A percentile compares a stretch with the other conserved stretches of the same genome.
Evolutionary conservation across 2,113 vertebrate species (phyloP).

Genomic region (Sander vitreus): DNA sequence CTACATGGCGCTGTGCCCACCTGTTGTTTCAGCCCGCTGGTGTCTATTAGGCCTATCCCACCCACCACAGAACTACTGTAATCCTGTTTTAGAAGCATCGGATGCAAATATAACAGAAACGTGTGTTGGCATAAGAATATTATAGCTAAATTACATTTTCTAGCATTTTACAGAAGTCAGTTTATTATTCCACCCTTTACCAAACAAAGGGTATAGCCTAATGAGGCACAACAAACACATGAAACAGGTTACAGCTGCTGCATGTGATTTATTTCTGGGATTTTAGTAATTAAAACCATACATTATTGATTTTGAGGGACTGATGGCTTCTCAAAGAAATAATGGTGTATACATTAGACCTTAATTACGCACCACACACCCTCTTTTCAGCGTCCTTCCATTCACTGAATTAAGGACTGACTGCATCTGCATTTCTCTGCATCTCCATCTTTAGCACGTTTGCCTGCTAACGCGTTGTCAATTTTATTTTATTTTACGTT

Average conservation of each 20-base stretch:
- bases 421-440: conserved; percentile 3
- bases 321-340: not conserved
- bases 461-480: not conserved
- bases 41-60: conserved; percentile 42
- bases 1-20: conserved; percentile 75
- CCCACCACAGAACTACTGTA: conserved; percentile 31
- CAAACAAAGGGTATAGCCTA: conserved; percentile 6
- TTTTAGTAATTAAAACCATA: not conserved
- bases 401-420: not conserved
- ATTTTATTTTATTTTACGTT: not conserved
- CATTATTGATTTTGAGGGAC: not conserved
- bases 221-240: not conserved
- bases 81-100: conserved; percentile 21
- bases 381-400: not conserved
- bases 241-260: not conserved
- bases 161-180: not conserved
- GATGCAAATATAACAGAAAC: conserved; percentile 14
- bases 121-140: not conserved
- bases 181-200: conserved; percentile 8
- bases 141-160: not conserved
- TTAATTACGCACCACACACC: conserved; percentile 12
- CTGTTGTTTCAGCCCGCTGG: conserved; percentile 79
- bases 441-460: conserved; percentile 8
- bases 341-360: not conserved
- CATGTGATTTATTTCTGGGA: not conserved